These are phyloP conservation scores for Maconellicoccus hirsutus DNA, from an alignment of 1,140 invertebrate species.

Conservation along the genomic window DNA sequence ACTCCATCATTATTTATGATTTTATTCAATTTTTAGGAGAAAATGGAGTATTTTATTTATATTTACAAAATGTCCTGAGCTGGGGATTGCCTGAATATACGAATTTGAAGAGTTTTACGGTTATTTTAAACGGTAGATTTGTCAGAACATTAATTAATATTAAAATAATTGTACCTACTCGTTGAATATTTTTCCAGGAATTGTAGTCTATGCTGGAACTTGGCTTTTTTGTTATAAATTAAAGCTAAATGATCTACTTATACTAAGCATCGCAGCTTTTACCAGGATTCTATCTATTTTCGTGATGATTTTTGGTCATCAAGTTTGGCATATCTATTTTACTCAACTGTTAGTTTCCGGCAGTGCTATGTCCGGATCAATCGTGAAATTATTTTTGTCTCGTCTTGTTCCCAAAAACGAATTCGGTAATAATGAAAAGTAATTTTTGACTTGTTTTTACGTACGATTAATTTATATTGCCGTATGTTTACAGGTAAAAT, in stretches of 20 bases:
- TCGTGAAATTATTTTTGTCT: background rate
- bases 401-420: no score
- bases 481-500: conserved; percentile 26
- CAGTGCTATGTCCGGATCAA: background rate
- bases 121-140: conserved; percentile 17
- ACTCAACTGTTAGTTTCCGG: background rate
- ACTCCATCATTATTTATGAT: conserved; percentile 23
- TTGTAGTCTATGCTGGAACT: background rate
- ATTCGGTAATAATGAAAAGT: no score
- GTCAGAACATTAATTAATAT: no score
- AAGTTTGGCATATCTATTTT: background rate
- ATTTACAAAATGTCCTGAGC: conserved; percentile 5
- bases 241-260: background rate
- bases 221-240: background rate
- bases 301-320: background rate
- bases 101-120: background rate
- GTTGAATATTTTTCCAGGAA: background rate
- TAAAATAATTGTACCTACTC: no score
- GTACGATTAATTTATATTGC: no score
- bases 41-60: conserved; percentile 16
- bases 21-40: conserved; percentile 15
- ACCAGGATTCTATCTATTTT: background rate
- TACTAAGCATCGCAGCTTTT: background rate
- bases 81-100: conserved; percentile 16
- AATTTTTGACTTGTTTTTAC: no score